Conservation (phyloP, 2,888 invertebrate species). For the Xestia c-nigrum region DNA sequence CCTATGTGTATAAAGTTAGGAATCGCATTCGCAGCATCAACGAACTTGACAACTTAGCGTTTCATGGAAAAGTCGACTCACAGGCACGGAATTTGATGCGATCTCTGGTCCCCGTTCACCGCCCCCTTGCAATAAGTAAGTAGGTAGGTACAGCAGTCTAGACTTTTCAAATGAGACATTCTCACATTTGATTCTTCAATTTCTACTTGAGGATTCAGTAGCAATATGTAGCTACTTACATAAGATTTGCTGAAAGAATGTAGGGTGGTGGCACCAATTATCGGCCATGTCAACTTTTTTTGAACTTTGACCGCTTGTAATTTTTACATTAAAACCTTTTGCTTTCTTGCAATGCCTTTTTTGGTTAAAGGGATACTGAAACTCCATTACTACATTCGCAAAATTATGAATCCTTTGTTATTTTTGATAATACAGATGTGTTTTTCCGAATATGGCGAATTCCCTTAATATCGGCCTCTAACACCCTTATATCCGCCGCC, state of each 20-base stretch:
- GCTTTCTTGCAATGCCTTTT: no score
- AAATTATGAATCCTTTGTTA: no score
- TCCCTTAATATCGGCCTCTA: no score
- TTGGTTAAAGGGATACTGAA: no score
- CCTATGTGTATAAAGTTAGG: background rate
- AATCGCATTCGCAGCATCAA: conserved; percentile 7
- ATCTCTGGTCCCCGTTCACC: conserved; percentile 18
- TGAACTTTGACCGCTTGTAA: no score
- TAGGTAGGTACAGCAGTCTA: conserved; percentile 38
- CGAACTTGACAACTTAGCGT: conserved; percentile 34
- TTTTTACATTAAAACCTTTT: no score
- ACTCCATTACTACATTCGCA: no score
- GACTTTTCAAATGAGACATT: conserved; percentile 37
- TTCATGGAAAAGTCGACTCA: conserved; percentile 54
- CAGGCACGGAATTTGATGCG: conserved; percentile 48
- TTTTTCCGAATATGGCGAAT: no score
- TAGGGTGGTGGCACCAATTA: no score
- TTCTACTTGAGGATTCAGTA: background rate
- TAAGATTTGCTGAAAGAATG: background rate
- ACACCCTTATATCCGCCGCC: no score
- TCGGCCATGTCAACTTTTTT: no score
- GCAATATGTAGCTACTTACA: background rate
- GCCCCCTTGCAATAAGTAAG: conserved; percentile 6
- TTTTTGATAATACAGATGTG: no score
- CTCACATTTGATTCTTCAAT: conserved; percentile 27